Evolutionary conservation across 2,113 vertebrate species (phyloP), one percentile per base, ranked within the genome.

Genomic region (Coreoperca whiteheadi): DNA sequence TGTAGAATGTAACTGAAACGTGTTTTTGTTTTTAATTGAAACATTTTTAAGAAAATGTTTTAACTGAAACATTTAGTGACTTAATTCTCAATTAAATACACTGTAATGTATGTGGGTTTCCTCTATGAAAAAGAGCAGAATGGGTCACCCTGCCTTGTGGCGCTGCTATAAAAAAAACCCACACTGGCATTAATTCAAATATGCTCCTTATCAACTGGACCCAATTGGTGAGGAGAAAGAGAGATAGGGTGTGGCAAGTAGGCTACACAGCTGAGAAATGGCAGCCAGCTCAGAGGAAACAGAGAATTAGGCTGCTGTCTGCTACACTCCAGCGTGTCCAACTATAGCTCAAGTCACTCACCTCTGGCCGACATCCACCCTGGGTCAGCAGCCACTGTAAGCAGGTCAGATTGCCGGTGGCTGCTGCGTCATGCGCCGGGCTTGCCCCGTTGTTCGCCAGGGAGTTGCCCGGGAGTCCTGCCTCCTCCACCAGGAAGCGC

Each of bases 401-500:
- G 89, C 98, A 99, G 83, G 93, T 75, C 90, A 99, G 95, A 94
- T 98, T 96, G 56, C 98, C 98, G 10, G 98, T 99, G 93, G 98
- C 98, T 2, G 98, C 97, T 21, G 98, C 97, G 89, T 99, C 98
- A 87, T 99, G 98, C 61, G 96, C 98, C 12, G 98, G 96, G 2
- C 95, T 98, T 28, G 98, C 98, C 20, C 98, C 97, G 84, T 98
- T 99, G 74, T 94, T 96, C 2, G 98, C 97, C 63, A 96, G 83
- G 83, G 92, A 90, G 78, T 94, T 92, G 2, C 95, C 96, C 21
- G 93, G 90, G 68, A 97, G 91, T 0, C 92, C 94, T 2, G 95
- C 96, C 80, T 98, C 97, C 30, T 97, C 96, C 92, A 97, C 97
- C 84, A 99, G 85, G 90, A 95, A 99, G 1, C 97, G 97, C 84